These are phyloP conservation scores for Boloria selene DNA, from an alignment of 2,888 invertebrate genomes.

Conservation along the genomic window DNA sequence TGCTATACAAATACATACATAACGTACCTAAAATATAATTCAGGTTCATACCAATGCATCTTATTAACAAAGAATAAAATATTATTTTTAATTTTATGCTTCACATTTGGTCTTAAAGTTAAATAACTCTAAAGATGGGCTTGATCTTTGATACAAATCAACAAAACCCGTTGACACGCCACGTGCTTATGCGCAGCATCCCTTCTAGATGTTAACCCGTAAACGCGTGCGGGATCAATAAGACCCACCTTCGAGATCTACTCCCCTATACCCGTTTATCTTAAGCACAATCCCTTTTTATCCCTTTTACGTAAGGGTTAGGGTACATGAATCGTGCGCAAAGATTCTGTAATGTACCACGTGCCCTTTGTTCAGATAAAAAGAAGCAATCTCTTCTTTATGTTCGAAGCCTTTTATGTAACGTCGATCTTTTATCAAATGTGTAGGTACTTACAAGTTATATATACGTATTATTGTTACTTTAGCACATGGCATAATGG, in stretches of 20 bases:
- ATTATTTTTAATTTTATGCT: neutral
- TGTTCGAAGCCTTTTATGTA: constrained; percentile 46
- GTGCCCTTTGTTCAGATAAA: constrained; percentile 70
- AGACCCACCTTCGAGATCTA: constrained; percentile 63
- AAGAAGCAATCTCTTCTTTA: constrained; percentile 62
- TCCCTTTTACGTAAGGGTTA: constrained; percentile 64
- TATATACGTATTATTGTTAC: neutral
- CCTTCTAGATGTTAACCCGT: constrained; percentile 62
- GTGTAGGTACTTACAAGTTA: neutral
- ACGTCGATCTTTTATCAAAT: constrained; percentile 26
- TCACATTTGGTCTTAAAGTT: constrained; percentile 1
- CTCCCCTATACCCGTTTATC: constrained; percentile 62
- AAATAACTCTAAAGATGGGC: neutral
- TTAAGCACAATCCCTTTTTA: constrained; percentile 66
- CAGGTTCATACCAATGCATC: too few species aligned
- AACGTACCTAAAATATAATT: too few species aligned
- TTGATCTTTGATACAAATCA: constrained; percentile 27
- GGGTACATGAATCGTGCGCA: constrained; percentile 75
- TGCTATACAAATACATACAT: too few species aligned
- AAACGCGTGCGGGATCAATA: constrained; percentile 76
- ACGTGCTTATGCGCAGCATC: constrained; percentile 70
- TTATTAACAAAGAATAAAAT: too few species aligned
- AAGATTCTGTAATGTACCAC: constrained; percentile 75
- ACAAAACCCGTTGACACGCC: constrained; percentile 41
- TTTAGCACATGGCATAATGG: neutral